Base-by-base conservation (phyloP, 2,113 vertebrate genomes). In the Eurypyga helias region DNA sequence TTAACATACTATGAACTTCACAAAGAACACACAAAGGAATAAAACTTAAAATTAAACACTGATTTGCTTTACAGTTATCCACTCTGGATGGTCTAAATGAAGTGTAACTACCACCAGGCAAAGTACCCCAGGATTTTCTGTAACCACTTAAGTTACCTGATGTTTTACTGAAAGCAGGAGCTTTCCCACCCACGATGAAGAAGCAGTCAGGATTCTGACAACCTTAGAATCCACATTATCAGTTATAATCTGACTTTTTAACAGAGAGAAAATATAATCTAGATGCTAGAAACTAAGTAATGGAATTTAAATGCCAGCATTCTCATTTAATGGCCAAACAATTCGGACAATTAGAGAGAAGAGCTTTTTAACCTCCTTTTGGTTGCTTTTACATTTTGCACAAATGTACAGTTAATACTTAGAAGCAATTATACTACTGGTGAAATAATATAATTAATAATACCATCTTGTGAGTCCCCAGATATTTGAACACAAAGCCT, bases 241-340 rank as follows among this genome's bases (percentile, higher is more conserved):
- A 98, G 98, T 98, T 98, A 98, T 97, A 98, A 98, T 97, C 98
- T 98, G 98, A 98, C 98, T 98, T 96, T 97, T 98, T 93, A 97
- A 97, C 70, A 98, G 98, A 97, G 97, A 98, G 97, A 98, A 98
- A 98, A 99, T 99, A 98, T 98, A 98, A 93, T 96, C 73, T 94
- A 95, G 97, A 98, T 97, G 95, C 96, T 98, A 98, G 98, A 99
- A 99, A 98, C 73, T 96, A 98, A 98, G 97, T 96, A 98, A 91
- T 98, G 96, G 98, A 99, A 99, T 98, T 99, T 98, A 99, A 99
- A 99, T 98, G 93, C 45, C 87, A 97, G 97, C 93, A 92, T 98
- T 98, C 89, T 98, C 93, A 96, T 98, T 98, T 99, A 99, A 98
- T 98, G 96, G 97, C 98, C 94, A 98, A 97, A 98, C 96, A 98